Evolutionary conservation across 2,113 vertebrate species (phyloP), one percentile per base, ranked within the genome.

Genomic region (Thinocorus orbignyianus): DNA sequence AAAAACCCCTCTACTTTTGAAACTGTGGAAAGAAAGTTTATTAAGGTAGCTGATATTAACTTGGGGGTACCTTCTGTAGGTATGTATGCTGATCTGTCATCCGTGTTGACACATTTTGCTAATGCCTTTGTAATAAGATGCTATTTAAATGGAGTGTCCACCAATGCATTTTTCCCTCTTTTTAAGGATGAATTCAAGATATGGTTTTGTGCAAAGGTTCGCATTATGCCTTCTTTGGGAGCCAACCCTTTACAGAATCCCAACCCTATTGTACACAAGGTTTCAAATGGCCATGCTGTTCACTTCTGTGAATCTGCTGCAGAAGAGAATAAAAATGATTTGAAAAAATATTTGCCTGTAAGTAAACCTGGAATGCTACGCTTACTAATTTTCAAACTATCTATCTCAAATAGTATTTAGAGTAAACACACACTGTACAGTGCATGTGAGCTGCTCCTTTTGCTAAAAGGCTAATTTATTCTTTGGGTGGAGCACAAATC

Each of bases 141-240:
- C n/a, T 71, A 13, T 72, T 95, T 62, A 88, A 76, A 64, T 74
- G 42, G 15, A 74, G 18, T 81, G 87, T 89, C 30, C 64, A 17
- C 39, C 57, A 71, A 33, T 6, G 62, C 0, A 13, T 76, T 70
- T 64, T 8, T 1, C 16, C 2, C 4, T 62, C 44, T 48, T 82
- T 35, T 96, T n/a, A 94, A 99, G 99, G 99, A 99, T 95, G 99
- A 99, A 97, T 99, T 99, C 97, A 99, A 97, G 91, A 98, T 97
- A 80, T 99, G 99, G 99, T 99, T 99, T 98, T 98, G 99, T 95
- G 99, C 99, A 96, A 99, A 98, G 97, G 98, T 99, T 95, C 98
- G 98, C 68, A 37, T 98, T 93, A 98, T 99, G 96, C 97, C 98
- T 97, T 98, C 98, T 93, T 95, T 99, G 48, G 99, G 98, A 96